Evolutionary conservation across 2,797 vertebrate genomes (phyloP).

Genomic region (Myiotriccus ornatus): DNA sequence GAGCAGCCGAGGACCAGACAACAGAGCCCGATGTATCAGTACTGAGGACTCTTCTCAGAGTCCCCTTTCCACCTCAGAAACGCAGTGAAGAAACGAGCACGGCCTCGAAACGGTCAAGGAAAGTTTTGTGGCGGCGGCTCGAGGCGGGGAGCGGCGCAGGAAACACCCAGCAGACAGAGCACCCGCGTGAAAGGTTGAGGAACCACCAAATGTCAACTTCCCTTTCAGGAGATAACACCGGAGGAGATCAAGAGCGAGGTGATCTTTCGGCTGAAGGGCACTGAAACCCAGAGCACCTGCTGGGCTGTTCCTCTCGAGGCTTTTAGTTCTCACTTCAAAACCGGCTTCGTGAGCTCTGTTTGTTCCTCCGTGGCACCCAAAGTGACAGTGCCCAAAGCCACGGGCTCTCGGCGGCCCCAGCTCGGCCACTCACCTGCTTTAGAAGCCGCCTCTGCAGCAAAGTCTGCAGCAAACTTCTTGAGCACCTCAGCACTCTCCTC

Average conservation of each 20-base stretch:
- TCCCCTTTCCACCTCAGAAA: background rate
- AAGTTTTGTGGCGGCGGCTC: background rate
- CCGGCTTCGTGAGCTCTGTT: background rate
- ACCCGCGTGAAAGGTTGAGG: constrained; percentile 16
- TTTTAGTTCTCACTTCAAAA: background rate
- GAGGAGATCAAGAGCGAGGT: background rate
- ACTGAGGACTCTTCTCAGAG: background rate
- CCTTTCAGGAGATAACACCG: background rate
- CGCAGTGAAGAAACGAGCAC: background rate
- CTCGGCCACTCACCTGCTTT: constrained; percentile 84
- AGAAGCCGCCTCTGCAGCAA: constrained; percentile 87
- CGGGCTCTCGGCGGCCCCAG: background rate
- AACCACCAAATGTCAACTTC: constrained; percentile 63
- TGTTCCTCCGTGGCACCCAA: background rate
- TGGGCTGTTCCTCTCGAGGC: background rate
- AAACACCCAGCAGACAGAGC: background rate
- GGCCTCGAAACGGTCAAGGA: background rate
- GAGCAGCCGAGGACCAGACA: background rate
- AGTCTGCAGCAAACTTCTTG: constrained; percentile 93
- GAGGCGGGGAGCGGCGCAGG: background rate
- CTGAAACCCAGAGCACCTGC: background rate
- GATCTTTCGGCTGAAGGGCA: background rate
- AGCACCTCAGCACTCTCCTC: constrained; percentile 92
- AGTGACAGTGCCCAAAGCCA: background rate
- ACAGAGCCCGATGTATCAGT: rapidly evolving